Percentiles rank a stretch among this genome's conserved stretches.
Evolutionary conservation across 1,140 invertebrate species (phyloP).

Genomic region (Sycobia sp.): DNA sequence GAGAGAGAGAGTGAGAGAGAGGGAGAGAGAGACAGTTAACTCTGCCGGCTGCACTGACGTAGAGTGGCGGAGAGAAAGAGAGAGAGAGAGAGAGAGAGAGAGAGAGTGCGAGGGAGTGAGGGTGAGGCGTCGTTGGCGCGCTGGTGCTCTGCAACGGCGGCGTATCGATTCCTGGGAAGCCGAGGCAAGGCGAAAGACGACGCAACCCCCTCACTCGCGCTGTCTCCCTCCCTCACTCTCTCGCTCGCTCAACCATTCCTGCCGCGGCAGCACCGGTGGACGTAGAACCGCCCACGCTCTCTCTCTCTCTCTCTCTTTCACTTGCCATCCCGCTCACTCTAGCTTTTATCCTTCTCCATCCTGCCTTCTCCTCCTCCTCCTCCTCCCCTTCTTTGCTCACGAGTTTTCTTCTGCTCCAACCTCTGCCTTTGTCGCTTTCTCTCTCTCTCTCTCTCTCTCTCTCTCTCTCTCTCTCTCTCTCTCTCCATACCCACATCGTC

Average conservation of each 20-base stretch:
- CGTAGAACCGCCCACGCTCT: slow-evolving; percentile 36
- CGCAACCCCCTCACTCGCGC: slow-evolving; percentile 40
- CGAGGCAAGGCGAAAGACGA: slow-evolving; percentile 19
- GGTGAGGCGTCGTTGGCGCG: not conserved
- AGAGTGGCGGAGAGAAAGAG: not conserved
- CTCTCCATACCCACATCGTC: slow-evolving; percentile 27
- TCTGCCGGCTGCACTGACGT: slow-evolving; percentile 18
- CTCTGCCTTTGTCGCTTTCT: too few species aligned
- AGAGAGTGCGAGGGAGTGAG: not conserved
- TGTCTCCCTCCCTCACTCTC: slow-evolving; percentile 37
- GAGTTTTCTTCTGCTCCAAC: too few species aligned
- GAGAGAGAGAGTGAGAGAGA: not conserved
- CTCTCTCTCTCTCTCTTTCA: slow-evolving; percentile 18
- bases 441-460: slow-evolving; percentile 38
- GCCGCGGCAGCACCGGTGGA: not conserved
- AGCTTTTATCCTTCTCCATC: slow-evolving; percentile 35
- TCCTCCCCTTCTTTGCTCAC: too few species aligned
- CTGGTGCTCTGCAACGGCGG: slow-evolving; percentile 1
- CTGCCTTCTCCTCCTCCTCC: slow-evolving; percentile 25
- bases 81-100: not conserved
- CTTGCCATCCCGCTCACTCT: slow-evolving; percentile 30
- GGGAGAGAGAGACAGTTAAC: not conserved
- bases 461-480: slow-evolving; percentile 18
- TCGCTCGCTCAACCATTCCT: too few species aligned
- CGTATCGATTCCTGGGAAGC: not conserved